A percentile compares a stretch with the other conserved stretches of the same genome.
Evolutionary conservation across 2,113 vertebrate genomes (phyloP).

Genomic region (Gallinago paraguaiae): DNA sequence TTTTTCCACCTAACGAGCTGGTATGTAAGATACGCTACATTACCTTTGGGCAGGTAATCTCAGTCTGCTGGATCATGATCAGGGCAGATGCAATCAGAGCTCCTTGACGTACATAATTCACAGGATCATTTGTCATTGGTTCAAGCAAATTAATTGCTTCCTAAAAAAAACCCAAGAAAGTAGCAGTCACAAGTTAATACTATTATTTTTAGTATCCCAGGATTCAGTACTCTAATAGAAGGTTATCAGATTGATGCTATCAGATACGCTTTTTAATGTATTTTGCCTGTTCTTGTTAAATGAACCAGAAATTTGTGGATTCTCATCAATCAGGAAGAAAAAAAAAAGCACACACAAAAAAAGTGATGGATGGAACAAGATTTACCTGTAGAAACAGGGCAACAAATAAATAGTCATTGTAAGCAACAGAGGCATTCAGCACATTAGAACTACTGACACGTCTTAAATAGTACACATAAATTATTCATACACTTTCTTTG

Average conservation of each 20-base stretch:
- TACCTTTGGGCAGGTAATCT: constrained; percentile 98
- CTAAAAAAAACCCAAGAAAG: constrained; percentile 66
- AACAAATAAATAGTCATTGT: neutral
- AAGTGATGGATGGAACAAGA: neutral
- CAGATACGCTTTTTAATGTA: neutral
- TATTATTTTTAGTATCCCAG: neutral
- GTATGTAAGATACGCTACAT: neutral
- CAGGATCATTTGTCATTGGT: constrained; percentile 98
- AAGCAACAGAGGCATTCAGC: neutral
- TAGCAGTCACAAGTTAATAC: neutral
- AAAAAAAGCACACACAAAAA: neutral
- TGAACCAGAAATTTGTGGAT: neutral
- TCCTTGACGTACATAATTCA: constrained; percentile 97
- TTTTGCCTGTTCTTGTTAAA: neutral
- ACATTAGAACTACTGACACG: neutral
- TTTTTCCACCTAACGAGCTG: neutral
- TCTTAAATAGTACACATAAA: neutral
- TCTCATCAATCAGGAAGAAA: neutral
- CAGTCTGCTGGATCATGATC: constrained; percentile 98
- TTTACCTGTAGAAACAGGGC: neutral
- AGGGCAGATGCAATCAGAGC: constrained; percentile 96
- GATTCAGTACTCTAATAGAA: constrained; percentile 1
- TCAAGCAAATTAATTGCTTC: constrained; percentile 98
- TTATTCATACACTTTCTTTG: neutral
- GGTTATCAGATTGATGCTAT: neutral